Percentiles rank a stretch among this genome's conserved stretches.
These are phyloP conservation scores for Brienomyrus longianalis DNA, from an alignment of 2,113 vertebrate genomes.

Conservation along the genomic window DNA sequence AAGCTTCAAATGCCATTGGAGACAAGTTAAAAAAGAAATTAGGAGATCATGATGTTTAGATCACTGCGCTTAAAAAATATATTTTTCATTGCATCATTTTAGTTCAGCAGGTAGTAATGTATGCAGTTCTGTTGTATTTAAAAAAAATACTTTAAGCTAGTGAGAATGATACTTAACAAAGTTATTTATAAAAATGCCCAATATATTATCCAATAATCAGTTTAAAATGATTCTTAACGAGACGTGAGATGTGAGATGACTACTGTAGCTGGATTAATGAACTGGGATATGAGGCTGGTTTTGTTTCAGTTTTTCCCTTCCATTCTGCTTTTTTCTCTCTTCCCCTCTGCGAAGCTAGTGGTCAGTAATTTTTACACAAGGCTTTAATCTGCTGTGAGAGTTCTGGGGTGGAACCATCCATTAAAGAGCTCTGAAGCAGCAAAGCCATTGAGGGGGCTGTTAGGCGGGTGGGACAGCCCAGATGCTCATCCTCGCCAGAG, in stretches of 20 bases:
- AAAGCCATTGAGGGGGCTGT: background rate
- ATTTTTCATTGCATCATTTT: background rate
- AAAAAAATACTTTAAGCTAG: background rate
- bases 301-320: constrained; percentile 27
- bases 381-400: constrained; percentile 22
- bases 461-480: background rate
- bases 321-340: background rate
- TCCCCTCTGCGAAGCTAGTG: background rate
- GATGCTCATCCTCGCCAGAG: constrained; percentile 17
- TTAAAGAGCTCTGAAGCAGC: constrained; percentile 12
- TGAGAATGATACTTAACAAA: background rate
- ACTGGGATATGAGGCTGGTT: background rate
- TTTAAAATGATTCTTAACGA: background rate
- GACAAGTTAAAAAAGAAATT: background rate
- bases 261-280: constrained; percentile 4
- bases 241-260: background rate
- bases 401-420: constrained; percentile 11
- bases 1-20: background rate
- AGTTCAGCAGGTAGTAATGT: background rate
- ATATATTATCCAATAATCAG: background rate
- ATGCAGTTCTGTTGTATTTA: background rate
- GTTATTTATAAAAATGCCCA: background rate
- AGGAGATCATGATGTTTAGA: background rate
- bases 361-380: constrained; percentile 17
- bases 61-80: background rate